Base-by-base conservation (phyloP, 2,888 invertebrate genomes). In the Apamea sordens region DNA sequence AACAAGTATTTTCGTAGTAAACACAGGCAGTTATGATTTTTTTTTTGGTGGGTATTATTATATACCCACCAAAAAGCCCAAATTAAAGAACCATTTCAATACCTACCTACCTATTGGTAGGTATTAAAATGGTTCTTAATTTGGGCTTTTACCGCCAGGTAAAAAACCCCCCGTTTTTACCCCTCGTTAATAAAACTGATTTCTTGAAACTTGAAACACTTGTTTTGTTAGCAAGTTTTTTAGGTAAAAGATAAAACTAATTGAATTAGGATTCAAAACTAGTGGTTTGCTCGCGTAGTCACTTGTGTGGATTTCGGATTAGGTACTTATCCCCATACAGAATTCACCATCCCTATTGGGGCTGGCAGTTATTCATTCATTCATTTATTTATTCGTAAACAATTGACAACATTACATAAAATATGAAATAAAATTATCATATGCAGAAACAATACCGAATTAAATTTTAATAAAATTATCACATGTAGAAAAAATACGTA, bases 1-100 rank as follows among this genome's bases (percentile, higher is more conserved):
- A 76, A 76, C 28, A 21, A 24, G 61, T 76, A 75, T 76, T 50
- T 36, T 53, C 2, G 15, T 47, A 50, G 76, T 44, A 68, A 21
- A 41, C 6, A 28, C 44, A 24, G 36, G 50, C 73, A 28, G 36
- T 36, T 28, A 18, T 67, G 18, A 2, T 56, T 24, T 69, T 15
- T 32, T 50, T 28, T 24, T 56, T 53, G 21, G 13, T 24, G 0
- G 1, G 32, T 32, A 32, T 32, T 32, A 32, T 0, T 18, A 1
- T 4, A 11, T 47, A 47, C 32, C 32, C 32, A 32, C 32, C 32
- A 32, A 32, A 32, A 32, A 32, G 32, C 32, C 32, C 32, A 32
- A 32, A 32, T 1, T 32, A 32, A 2, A 32, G 32, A 32, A 32
- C 32, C 32, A 32, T 32, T 32, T 32, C 32, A 32, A 32, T 32